Percentiles rank a stretch among this genome's conserved stretches.
Conservation (phyloP, 2,113 vertebrate species). For the Ammodytes dubius region DNA sequence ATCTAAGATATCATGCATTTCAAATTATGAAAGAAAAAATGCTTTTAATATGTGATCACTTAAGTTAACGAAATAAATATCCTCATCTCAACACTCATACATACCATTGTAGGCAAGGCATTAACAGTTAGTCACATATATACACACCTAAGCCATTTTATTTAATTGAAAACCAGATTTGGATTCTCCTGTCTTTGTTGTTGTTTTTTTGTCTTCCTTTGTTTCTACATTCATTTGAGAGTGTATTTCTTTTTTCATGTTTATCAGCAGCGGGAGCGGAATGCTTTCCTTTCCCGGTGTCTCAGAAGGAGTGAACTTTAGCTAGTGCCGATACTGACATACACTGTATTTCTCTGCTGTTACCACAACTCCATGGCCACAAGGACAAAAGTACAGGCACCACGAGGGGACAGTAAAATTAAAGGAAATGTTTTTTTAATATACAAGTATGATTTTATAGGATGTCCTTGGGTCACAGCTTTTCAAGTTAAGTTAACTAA, state of each 20-base stretch:
- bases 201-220: neutral
- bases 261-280: neutral
- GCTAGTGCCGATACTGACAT: neutral
- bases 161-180: neutral
- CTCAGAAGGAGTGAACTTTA: conserved; percentile 33
- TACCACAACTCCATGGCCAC: neutral
- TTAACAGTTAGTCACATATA: neutral
- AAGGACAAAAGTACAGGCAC: neutral
- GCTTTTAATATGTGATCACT: neutral
- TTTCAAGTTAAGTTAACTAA: neutral
- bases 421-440: neutral
- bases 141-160: neutral
- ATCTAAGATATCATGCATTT: neutral
- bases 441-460: neutral
- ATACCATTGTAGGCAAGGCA: neutral
- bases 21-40: neutral
- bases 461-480: too few species aligned
- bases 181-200: neutral
- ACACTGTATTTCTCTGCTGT: neutral
- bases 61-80: neutral
- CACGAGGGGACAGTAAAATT: neutral
- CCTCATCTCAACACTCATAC: neutral
- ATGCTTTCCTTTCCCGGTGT: neutral
- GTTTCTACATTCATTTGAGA: neutral
- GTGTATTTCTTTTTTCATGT: neutral